Evolutionary conservation across 2,113 vertebrate genomes (phyloP), one percentile per base, ranked within the genome.

Genomic region (Tychaedon coryphoeus): DNA sequence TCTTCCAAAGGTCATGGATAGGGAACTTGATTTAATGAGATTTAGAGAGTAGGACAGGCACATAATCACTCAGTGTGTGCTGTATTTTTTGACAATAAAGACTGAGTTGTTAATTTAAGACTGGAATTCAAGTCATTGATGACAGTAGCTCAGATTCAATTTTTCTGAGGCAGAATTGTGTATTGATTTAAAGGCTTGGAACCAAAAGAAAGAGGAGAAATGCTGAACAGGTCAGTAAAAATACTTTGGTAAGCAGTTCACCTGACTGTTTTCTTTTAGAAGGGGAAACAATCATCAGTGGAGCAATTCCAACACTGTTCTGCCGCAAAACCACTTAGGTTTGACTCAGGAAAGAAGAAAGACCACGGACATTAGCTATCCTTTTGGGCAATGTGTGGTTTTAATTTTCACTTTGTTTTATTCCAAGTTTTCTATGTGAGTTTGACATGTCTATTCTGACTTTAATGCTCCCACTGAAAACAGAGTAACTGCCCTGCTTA

Each of bases 171-270:
- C 47, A 84, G 54, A 92, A 74, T 64, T 92, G 50, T 62, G 66
- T 92, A 92, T 92, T 90, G 81, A 97, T 93, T 96, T 85, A 91
- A 95, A 81, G 34, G 7, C 48, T 80, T 50, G 43, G 62, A 84
- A 92, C 61, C 34, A 84, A 69, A 78, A 22, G 26, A 72, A 78
- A 92, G 60, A 51, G 47, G 9, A 78, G 22, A 43, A 95, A 91
- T 64, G 48, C 43, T 95, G 77, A 57, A 71, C 43, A 57, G 57
- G 76, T 95, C 80, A 96, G 92, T 72, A 95, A 93, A 92, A 95
- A 65, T 61, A 70, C 61, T 75, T 74, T n/a, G 7, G 26, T 82
- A 70, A 95, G 84, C 65, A 93, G 72, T 95, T 90, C 65, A 77
- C 72, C 50, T 58, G 65, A 86, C 65, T 92, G 65, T 89, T 96